Base-by-base conservation (phyloP, 2,797 vertebrate genomes). In the Lateolabrax maculatus region DNA sequence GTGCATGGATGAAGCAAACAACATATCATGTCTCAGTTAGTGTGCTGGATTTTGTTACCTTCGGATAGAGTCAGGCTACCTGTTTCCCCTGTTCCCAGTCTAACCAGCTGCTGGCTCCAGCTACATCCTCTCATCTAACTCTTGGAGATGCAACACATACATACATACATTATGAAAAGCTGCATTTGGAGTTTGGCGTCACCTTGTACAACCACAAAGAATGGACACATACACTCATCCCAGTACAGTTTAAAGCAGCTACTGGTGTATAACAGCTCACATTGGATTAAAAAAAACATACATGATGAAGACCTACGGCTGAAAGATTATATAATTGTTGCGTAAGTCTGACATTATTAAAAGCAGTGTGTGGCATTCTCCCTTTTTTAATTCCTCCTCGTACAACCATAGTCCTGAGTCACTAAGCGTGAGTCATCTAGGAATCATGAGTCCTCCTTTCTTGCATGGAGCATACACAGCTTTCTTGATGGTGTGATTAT, bases 371-470 rank as follows among this genome's bases (percentile, higher is more conserved):
- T 75, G 70, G 68, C 74, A 64, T 62, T 52, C 36, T 46, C 57
- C 31, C 23, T 23, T 61, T 76, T 79, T 55, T 66, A 71, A 82
- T 77, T 81, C 68, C 52, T 56, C 36, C 43, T 25, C 18, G 58
- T 79, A 78, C 56, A 77, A 65, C 52, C 21, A 43, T 16, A 70
- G 49, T 77, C 48, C 58, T 83, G 85, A 91, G 65, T 91, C 84
- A 83, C 29, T 37, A 25, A 46, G 29, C 6, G n/a, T 88, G 89
- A 90, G 71, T 92, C 81, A 89, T 84, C 36, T 2, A 63, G 75
- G 34, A 81, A 71, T 71, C 60, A 67, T 46, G 65, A 79, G 51
- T 53, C 41, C 46, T 51, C 31, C 34, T 52, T 68, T 83, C 49
- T 39, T 66, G 37, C 56, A 25, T 55, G 31, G 29, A 56, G 43